Percentiles rank a stretch among this genome's conserved stretches.
Conservation (phyloP, 2,797 vertebrate genomes). For the Crenuchus spilurus region DNA sequence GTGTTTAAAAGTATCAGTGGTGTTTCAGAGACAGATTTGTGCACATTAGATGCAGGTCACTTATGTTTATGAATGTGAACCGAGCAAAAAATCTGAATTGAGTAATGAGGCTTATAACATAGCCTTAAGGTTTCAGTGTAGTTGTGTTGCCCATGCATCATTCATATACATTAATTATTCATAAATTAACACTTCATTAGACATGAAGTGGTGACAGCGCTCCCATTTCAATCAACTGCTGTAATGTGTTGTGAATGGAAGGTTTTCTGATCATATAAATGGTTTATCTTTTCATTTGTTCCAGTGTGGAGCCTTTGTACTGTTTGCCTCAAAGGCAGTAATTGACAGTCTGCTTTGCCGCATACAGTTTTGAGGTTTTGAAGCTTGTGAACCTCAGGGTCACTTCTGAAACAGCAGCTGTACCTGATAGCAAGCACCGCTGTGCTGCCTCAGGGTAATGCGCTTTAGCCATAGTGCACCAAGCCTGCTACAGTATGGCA, state of each 20-base stretch:
- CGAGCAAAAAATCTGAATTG: no score
- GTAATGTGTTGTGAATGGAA: neutral
- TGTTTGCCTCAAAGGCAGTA: neutral
- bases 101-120: no score
- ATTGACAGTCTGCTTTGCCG: conserved; percentile 10
- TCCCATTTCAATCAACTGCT: neutral
- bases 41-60: no score
- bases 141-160: no score
- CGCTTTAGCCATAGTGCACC: conserved; percentile 2
- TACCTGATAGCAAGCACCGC: neutral
- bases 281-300: neutral
- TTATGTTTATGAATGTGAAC: no score
- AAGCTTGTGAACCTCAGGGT: conserved; percentile 26
- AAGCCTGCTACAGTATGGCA: neutral
- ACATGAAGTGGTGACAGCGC: neutral
- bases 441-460: conserved; percentile 12
- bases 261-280: neutral
- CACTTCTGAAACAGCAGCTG: conserved; percentile 7
- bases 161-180: no score
- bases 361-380: conserved; percentile 23
- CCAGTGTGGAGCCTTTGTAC: neutral
- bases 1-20: no score
- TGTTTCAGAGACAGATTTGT: no score
- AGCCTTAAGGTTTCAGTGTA: no score
- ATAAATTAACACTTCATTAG: neutral